These are phyloP conservation scores for Prinia subflava DNA, from an alignment of 2,113 vertebrate species.

Conservation along the genomic window DNA sequence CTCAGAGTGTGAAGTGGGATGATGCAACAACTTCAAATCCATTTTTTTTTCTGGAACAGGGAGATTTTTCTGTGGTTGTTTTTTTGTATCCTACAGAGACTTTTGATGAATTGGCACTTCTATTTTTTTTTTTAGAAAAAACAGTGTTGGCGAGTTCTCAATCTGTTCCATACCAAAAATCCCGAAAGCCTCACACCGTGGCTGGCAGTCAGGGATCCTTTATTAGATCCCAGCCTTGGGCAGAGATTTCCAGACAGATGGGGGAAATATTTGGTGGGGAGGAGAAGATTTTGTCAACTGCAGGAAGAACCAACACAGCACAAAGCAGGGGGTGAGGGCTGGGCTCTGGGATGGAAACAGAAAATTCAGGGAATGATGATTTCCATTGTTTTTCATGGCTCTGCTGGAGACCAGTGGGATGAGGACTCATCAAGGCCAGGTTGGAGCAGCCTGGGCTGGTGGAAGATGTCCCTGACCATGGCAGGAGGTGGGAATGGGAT, in stretches of 20 bases:
- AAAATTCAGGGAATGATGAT: neutral
- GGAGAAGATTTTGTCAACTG: neutral
- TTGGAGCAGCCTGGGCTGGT: neutral
- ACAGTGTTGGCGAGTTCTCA: constrained; percentile 17
- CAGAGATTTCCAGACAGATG: neutral
- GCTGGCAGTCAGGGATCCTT: neutral
- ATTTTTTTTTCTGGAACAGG: neutral
- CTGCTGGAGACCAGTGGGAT: neutral
- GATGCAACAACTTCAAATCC: neutral
- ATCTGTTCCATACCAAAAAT: neutral
- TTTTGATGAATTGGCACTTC: constrained; percentile 22
- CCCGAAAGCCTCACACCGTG: neutral
- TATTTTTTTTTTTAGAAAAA: neutral
- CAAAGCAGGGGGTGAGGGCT: neutral
- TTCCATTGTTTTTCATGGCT: neutral
- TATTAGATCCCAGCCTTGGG: neutral
- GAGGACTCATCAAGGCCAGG: neutral
- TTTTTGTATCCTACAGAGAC: neutral
- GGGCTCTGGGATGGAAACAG: neutral
- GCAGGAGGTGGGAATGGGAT: neutral
- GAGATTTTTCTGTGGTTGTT: neutral
- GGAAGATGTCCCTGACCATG: neutral
- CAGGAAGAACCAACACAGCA: neutral
- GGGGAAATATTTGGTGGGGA: neutral
- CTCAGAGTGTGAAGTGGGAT: neutral